Percentiles rank a stretch among this genome's conserved stretches.
These are phyloP conservation scores for Synergus itoensis DNA, from an alignment of 2,888 invertebrate species.

Conservation along the genomic window DNA sequence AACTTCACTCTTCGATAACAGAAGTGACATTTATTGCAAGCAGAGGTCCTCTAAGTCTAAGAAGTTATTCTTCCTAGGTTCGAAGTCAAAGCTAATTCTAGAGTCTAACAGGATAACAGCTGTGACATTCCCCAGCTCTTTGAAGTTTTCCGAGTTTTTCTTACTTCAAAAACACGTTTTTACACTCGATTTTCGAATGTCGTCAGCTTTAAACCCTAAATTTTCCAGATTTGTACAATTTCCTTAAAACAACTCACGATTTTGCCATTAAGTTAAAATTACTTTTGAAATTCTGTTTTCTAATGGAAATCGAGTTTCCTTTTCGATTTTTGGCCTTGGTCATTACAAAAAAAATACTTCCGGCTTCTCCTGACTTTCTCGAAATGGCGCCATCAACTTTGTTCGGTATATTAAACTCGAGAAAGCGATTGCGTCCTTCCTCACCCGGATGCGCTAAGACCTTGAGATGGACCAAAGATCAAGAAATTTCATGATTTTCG, in stretches of 20 bases:
- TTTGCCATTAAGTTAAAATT: background rate
- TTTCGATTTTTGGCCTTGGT: slow-evolving; percentile 18
- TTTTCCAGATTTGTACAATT: background rate
- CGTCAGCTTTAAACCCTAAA: background rate
- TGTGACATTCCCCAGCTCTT: slow-evolving; percentile 3
- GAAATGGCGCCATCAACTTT: slow-evolving; percentile 21
- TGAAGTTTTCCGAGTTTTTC: slow-evolving; percentile 17
- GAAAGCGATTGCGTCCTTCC: slow-evolving; percentile 37
- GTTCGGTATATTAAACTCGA: slow-evolving; percentile 27
- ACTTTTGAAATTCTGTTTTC: background rate
- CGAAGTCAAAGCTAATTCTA: slow-evolving; percentile 23
- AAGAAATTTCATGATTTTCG: slow-evolving; percentile 7
- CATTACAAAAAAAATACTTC: slow-evolving; percentile 1
- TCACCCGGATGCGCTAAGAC: slow-evolving; percentile 35
- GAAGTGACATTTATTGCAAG: slow-evolving; percentile 35
- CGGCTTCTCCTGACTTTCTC: slow-evolving; percentile 31
- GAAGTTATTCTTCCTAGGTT: background rate
- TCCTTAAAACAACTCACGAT: background rate
- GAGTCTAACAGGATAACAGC: background rate
- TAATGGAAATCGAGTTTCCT: background rate
- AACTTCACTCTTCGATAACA: slow-evolving; percentile 40
- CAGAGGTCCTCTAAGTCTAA: slow-evolving; percentile 2
- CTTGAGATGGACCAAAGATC: slow-evolving; percentile 27
- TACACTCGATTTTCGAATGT: background rate
- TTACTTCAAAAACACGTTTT: background rate